Percentiles rank a stretch among this genome's conserved stretches.
Evolutionary conservation across 2,888 invertebrate genomes (phyloP).

Genomic region (Bombylius major): DNA sequence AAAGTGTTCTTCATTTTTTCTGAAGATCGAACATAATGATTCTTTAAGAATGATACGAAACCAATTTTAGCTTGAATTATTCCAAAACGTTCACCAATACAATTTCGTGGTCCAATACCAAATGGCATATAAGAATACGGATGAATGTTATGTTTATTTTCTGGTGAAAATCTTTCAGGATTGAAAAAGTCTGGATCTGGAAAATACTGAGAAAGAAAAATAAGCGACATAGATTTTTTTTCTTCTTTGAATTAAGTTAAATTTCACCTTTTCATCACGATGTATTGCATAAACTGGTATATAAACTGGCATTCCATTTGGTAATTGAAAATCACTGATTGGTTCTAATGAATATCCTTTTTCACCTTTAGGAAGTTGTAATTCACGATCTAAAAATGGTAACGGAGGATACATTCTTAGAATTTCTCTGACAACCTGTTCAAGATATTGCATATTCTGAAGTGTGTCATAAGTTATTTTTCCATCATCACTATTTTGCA

Average conservation of each 20-base stretch:
- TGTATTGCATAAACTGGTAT: constrained; percentile 31
- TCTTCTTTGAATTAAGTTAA: too few species aligned
- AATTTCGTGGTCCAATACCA: constrained; percentile 30
- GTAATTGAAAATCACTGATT: constrained; percentile 22
- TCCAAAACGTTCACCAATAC: constrained; percentile 33
- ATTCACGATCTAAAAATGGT: constrained; percentile 33
- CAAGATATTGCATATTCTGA: constrained; percentile 26
- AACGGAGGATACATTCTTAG: constrained; percentile 33
- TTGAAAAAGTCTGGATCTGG: constrained; percentile 29
- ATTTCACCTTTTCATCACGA: constrained; percentile 26
- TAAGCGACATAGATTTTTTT: too few species aligned
- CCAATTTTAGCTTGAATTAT: constrained; percentile 29
- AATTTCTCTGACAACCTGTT: constrained; percentile 25
- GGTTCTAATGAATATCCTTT: constrained; percentile 26
- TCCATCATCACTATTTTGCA: constrained; percentile 15
- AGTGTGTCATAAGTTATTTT: constrained; percentile 25
- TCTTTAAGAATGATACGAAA: constrained; percentile 27
- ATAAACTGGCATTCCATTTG: constrained; percentile 29
- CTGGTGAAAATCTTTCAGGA: constrained; percentile 33
- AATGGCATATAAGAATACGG: constrained; percentile 32
- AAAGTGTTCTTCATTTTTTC: constrained; percentile 18
- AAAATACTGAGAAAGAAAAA: constrained; percentile 17
- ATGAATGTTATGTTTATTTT: constrained; percentile 26
- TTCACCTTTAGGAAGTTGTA: constrained; percentile 22
- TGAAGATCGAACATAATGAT: constrained; percentile 24